These are phyloP conservation scores for Callosobruchus maculatus DNA, from an alignment of 2,888 invertebrate genomes.

Conservation along the genomic window DNA sequence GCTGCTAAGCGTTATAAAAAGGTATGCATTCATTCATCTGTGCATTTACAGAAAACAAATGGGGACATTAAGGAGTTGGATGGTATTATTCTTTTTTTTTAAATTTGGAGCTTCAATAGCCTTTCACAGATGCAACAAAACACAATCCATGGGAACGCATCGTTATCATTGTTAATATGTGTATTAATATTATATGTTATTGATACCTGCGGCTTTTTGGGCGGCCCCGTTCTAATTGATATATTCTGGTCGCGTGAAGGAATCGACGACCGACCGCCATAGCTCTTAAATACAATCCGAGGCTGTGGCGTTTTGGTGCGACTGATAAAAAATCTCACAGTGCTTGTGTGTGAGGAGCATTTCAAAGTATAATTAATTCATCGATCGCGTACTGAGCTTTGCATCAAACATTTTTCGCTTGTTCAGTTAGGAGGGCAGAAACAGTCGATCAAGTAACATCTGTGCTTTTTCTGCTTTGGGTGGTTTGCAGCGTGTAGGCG, in stretches of 20 bases:
- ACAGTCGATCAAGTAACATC: not conserved
- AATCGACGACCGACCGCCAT: not conserved
- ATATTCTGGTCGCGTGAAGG: conserved; percentile 6
- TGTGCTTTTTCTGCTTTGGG: too few relatives aligned
- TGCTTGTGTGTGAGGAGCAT: not conserved
- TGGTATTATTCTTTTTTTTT: too few relatives aligned
- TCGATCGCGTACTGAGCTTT: not conserved
- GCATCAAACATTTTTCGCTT: not conserved
- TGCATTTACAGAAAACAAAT: too few relatives aligned
- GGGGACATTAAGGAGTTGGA: too few relatives aligned
- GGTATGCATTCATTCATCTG: too few relatives aligned
- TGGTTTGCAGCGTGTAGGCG: too few relatives aligned
- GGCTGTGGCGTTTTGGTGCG: not conserved
- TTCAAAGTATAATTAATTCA: not conserved
- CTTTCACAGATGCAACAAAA: too few relatives aligned
- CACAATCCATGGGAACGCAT: too few relatives aligned
- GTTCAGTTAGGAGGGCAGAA: not conserved
- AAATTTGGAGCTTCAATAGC: too few relatives aligned
- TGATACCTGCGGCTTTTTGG: conserved; percentile 8
- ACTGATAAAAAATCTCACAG: not conserved
- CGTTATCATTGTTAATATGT: conserved; percentile 41
- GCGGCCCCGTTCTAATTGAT: conserved; percentile 1
- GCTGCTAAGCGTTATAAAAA: too few relatives aligned
- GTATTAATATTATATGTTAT: conserved; percentile 34
- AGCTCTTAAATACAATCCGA: not conserved